Percentiles rank a stretch among this genome's conserved stretches.
These are phyloP conservation scores for Pelobates cultripes DNA, from an alignment of 2,797 vertebrate species.

Conservation along the genomic window DNA sequence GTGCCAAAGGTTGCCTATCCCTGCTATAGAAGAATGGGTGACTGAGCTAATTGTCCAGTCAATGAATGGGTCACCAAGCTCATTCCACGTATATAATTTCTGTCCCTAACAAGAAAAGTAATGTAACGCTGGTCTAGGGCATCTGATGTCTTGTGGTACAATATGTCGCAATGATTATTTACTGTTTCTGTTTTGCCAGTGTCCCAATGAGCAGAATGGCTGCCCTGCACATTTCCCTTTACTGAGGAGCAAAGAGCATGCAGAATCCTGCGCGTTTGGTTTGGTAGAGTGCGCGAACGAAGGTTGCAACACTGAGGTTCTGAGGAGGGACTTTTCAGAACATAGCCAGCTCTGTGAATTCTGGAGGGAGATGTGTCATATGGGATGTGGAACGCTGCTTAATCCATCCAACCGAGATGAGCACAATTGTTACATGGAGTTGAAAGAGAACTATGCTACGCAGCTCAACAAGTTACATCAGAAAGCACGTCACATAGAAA, in stretches of 20 bases:
- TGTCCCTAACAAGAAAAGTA: no score
- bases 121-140: no score
- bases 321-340: constrained; percentile 73
- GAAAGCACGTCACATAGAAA: constrained; percentile 65
- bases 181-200: constrained; percentile 63
- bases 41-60: no score
- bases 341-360: constrained; percentile 75
- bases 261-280: constrained; percentile 74
- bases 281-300: constrained; percentile 75
- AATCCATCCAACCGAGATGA: constrained; percentile 65
- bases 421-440: constrained; percentile 81
- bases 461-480: constrained; percentile 60
- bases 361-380: constrained; percentile 72
- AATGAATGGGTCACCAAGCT: no score
- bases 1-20: no score
- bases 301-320: constrained; percentile 74
- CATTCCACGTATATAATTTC: no score
- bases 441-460: constrained; percentile 72
- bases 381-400: constrained; percentile 78
- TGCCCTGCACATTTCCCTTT: constrained; percentile 77
- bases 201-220: constrained; percentile 79
- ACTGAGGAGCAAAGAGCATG: constrained; percentile 76
- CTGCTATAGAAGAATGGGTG: no score
- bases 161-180: no score
- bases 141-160: no score